These are phyloP conservation scores for Chrysopa pallens DNA, from an alignment of 1,140 invertebrate genomes.

Conservation along the genomic window DNA sequence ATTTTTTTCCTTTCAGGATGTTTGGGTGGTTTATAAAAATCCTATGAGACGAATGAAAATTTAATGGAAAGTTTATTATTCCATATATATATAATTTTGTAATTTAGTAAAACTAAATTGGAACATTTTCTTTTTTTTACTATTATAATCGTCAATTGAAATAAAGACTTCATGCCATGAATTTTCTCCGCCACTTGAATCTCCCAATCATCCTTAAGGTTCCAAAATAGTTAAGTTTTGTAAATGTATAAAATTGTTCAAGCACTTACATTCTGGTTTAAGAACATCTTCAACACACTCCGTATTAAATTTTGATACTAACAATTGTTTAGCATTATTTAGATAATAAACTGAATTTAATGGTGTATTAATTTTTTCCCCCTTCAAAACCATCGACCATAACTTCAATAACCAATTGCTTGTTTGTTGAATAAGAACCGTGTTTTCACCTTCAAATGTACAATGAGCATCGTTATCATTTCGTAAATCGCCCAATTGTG, in stretches of 20 bases:
- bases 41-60: too few species aligned
- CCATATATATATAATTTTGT: too few species aligned
- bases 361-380: conserved; percentile 32
- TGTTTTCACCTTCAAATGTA: conserved; percentile 94
- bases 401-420: conserved; percentile 73
- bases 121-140: too few species aligned
- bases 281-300: conserved; percentile 24
- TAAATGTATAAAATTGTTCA: conserved; percentile 4
- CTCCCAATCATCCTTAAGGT: too few species aligned
- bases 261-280: conserved; percentile 38
- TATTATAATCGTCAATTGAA: too few species aligned
- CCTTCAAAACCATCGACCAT: conserved; percentile 28
- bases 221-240: too few species aligned
- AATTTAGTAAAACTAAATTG: too few species aligned
- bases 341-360: conserved; percentile 45
- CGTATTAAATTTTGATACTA: conserved; percentile 28
- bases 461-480: conserved; percentile 82
- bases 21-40: too few species aligned
- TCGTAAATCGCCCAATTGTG: conserved; percentile 61
- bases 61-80: too few species aligned
- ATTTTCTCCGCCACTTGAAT: too few species aligned
- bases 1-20: too few species aligned
- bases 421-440: conserved; percentile 85
- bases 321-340: conserved; percentile 29
- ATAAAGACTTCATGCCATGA: too few species aligned